Percentiles rank a stretch among this genome's conserved stretches.
phyloP scores from a whole-genome alignment of 1,140 invertebrate species.

The Apis cerana region DNA sequence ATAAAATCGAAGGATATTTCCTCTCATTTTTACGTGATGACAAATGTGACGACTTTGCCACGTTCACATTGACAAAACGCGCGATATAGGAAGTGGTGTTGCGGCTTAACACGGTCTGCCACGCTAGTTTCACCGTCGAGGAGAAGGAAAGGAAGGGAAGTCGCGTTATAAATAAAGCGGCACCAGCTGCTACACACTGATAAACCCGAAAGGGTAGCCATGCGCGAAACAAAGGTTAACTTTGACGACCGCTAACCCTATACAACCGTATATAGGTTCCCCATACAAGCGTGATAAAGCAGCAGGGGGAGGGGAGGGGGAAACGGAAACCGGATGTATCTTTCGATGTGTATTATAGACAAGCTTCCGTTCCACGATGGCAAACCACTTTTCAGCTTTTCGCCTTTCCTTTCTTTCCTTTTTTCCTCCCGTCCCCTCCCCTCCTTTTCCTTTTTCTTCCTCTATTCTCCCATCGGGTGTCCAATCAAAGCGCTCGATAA shows the following conservation, averaged over 20 bases:
- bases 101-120: constrained; percentile 54
- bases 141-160: constrained; percentile 56
- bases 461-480: no score
- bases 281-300: neutral
- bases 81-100: constrained; percentile 44
- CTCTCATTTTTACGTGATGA: no score
- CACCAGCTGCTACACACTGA: constrained; percentile 71
- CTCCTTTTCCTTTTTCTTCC: neutral
- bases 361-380: constrained; percentile 28
- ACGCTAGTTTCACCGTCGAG: constrained; percentile 41
- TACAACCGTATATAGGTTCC: constrained; percentile 23
- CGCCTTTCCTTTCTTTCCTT: constrained; percentile 4
- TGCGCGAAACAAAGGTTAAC: constrained; percentile 73
- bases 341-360: constrained; percentile 63
- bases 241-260: constrained; percentile 64
- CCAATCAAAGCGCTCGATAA: no score
- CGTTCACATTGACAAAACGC: neutral
- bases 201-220: constrained; percentile 71
- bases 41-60: neutral
- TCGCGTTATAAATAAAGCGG: constrained; percentile 72
- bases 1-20: no score
- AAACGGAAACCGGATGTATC: constrained; percentile 54
- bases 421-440: no score
- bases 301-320: constrained; percentile 26
- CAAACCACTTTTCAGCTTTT: constrained; percentile 33